Percentiles rank a stretch among this genome's conserved stretches.
These are phyloP conservation scores for Ascaphus truei DNA, from an alignment of 2,113 vertebrate genomes.

Conservation along the genomic window DNA sequence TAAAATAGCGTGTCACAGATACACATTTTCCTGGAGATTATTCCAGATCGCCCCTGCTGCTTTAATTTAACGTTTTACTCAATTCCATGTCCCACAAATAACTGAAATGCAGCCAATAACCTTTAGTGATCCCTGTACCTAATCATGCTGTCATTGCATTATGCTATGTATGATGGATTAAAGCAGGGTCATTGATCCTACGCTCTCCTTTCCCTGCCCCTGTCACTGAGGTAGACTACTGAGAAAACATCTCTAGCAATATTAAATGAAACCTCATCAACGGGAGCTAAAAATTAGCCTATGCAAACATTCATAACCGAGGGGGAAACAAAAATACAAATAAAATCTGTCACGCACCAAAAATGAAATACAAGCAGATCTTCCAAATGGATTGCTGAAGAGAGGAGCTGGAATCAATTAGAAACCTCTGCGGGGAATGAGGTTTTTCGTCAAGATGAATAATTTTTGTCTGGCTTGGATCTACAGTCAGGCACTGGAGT, in stretches of 20 bases:
- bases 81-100: too few relatives aligned
- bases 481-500: constrained; percentile 1
- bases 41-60: too few relatives aligned
- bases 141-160: too few relatives aligned
- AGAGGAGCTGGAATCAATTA: constrained; percentile 19
- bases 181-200: too few relatives aligned
- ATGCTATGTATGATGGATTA: too few relatives aligned
- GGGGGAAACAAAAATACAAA: background rate
- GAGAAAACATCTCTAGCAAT: background rate
- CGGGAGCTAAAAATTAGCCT: background rate
- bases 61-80: too few relatives aligned
- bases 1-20: too few relatives aligned
- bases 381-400: background rate
- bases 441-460: background rate
- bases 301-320: accelerated
- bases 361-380: background rate
- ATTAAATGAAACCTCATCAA: background rate
- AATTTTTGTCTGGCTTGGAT: constrained; percentile 22
- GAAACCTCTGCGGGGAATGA: background rate
- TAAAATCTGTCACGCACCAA: background rate
- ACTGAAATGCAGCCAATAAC: too few relatives aligned
- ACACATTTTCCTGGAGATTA: too few relatives aligned
- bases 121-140: too few relatives aligned
- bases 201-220: too few relatives aligned
- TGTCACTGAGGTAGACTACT: constrained; percentile 26